Base-by-base conservation (phyloP, 2,797 vertebrate genomes). In the Heterohyrax brucei region DNA sequence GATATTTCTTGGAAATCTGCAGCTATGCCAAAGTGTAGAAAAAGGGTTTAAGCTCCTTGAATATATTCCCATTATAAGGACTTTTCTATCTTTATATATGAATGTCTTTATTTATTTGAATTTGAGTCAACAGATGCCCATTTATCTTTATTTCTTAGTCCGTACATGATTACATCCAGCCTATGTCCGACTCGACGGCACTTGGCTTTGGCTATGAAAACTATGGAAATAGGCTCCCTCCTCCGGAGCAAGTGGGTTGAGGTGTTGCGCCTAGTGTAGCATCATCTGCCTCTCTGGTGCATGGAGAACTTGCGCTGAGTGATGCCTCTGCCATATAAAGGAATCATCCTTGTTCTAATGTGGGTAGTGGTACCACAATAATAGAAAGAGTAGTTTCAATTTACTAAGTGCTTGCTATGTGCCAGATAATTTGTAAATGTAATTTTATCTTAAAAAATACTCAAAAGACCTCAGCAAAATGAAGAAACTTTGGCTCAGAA, bases 1-100 rank as follows among this genome's bases (percentile, higher is more conserved):
- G 68, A 78, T 14, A 39, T 95, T 90, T 77, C 79, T 86, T 90
- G 75, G 73, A 82, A 92, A 94, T 44, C 14, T 76, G 18, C 48
- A 21, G 50, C 46, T 48, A 2, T 81, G 61, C 66, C 80, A 46
- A 19, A 30, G 28, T 68, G 68, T 46, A 87, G 39, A 26, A 21
- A 33, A 44, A 56, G 19, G 8, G 19, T 16, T 80, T 66, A 59
- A 59, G 39, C 28, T 59, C 62, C 79, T 87, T 75, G 73, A 53
- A 56, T 44, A 77, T 39, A 26, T 44, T 94, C 30, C 82, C 8
- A 3, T 64, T 26, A 28, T 33, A 76, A 77, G 72, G 83, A 76
- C 21, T 83, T 91, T 76, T 66, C 66, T 83, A 44, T 84, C 26
- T 56, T 33, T 48, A 18, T 13, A 53, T 28, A 46, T 78, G 30